Percentiles rank a stretch among this genome's conserved stretches.
These are phyloP conservation scores for Brachyptera risi DNA, from an alignment of 2,888 invertebrate genomes.

Conservation along the genomic window DNA sequence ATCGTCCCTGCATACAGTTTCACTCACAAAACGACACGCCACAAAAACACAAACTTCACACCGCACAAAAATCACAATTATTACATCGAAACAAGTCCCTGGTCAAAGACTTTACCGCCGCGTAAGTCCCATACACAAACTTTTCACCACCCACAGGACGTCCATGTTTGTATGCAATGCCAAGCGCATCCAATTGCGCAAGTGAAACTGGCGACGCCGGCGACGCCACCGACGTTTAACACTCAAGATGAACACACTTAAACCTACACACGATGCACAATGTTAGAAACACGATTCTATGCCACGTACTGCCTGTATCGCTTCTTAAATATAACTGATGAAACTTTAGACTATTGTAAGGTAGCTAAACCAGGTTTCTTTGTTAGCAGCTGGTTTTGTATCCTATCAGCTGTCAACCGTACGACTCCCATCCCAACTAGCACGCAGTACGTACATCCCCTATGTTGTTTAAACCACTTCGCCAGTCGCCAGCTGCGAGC, in stretches of 20 bases:
- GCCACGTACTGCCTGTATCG: background rate
- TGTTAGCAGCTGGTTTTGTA: constrained; percentile 27
- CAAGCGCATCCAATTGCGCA: constrained; percentile 38
- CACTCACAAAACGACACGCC: constrained; percentile 32
- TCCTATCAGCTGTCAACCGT: constrained; percentile 18
- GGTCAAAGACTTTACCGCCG: constrained; percentile 35
- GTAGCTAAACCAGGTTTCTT: background rate
- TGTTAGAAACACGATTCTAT: too few species aligned
- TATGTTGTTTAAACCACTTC: constrained; percentile 26
- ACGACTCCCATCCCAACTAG: constrained; percentile 3
- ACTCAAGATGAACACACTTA: too few species aligned
- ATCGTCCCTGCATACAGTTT: constrained; percentile 48
- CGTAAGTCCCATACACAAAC: constrained; percentile 37
- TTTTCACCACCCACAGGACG: constrained; percentile 37
- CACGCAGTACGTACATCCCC: constrained; percentile 14
- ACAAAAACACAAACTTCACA: constrained; percentile 34
- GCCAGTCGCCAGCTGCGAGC: constrained; percentile 35
- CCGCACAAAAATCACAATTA: constrained; percentile 34
- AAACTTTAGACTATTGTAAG: background rate
- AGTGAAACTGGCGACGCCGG: constrained; percentile 30
- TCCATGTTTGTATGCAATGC: constrained; percentile 38
- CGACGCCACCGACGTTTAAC: constrained; percentile 12
- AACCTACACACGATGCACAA: too few species aligned
- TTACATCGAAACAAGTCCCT: constrained; percentile 34
- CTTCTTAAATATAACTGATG: constrained; percentile 1